Conservation (phyloP, 2,797 vertebrate genomes). For the Coracias cyanogaster region DNA sequence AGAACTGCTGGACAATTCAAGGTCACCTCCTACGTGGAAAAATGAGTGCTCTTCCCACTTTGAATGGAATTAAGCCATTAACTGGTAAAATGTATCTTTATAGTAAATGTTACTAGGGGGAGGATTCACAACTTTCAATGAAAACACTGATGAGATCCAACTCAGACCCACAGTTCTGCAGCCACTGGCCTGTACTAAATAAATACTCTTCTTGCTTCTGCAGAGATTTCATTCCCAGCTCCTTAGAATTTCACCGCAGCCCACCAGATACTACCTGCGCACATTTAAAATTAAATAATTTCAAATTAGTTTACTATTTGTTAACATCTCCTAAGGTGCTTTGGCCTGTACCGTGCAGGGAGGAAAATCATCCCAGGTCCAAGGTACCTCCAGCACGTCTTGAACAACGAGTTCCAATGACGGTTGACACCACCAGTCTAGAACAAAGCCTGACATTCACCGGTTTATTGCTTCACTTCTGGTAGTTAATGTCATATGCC, state of each 20-base stretch:
- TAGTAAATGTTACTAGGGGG: background rate
- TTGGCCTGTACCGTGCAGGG: background rate
- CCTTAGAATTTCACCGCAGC: background rate
- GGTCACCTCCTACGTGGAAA: background rate
- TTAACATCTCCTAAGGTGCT: background rate
- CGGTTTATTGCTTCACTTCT: background rate
- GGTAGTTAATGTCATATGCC: background rate
- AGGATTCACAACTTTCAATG: background rate
- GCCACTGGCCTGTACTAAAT: background rate
- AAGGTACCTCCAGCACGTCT: background rate
- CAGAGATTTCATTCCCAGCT: background rate
- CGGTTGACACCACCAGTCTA: background rate
- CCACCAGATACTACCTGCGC: background rate
- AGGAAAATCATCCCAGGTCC: background rate
- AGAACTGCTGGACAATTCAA: background rate
- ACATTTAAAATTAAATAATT: background rate
- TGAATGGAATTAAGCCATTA: background rate
- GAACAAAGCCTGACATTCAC: background rate
- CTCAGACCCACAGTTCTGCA: background rate
- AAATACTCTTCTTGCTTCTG: background rate
- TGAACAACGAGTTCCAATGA: background rate
- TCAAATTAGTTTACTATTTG: background rate
- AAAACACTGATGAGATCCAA: background rate
- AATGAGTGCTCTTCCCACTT: background rate
- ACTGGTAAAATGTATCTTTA: no score